Base-by-base conservation (phyloP, 2,113 vertebrate genomes). In the Thinocorus orbignyianus region DNA sequence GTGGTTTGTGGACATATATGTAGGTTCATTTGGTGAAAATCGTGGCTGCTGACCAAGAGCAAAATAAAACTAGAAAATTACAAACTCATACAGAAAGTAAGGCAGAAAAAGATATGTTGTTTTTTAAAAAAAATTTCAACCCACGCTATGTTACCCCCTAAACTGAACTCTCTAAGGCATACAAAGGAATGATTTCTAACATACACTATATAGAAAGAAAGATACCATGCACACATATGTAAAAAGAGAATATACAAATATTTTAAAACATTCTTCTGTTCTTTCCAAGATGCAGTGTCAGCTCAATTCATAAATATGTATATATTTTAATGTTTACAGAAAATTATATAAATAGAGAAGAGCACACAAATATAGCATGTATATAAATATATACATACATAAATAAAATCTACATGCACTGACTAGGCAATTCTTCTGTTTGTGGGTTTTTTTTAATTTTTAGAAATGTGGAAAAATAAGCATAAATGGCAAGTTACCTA, bases 291-390 rank as follows among this genome's bases (percentile, higher is more conserved):
- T 37, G 19, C 26, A 76, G 23, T 52, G 62, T 76, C 62, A 90
- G 8, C 13, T 69, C 18, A 72, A 42, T 68, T 85, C 37, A 92
- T 90, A 92, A 90, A 86, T 92, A 92, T 72, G 35, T 22, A 92
- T 76, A 31, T 23, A 55, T 72, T 92, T 87, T 54, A 91, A 6
- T 78, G 19, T 62, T 96, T 86, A 84, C 28, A 62, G 81, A 81
- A 62, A 81, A 26, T 37, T 84, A 70, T 35, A 77, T 61, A 85
- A 66, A 61, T 13, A 84, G 68, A 81, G 11, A 84, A n/a, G 7
- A 83, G 28, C 8, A 42, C 7, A 69, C 24, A 89, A 92, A 73
- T 77, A 84, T 70, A 87, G 42, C 26, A 68, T 33, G 7, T 16
- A 31, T 71, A n/a, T n/a, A n/a, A n/a, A n/a, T n/a, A 71, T 35